Percentiles rank a stretch among this genome's conserved stretches.
Conservation (phyloP, 2,797 vertebrate species). For the Carcharodon carcharias region DNA sequence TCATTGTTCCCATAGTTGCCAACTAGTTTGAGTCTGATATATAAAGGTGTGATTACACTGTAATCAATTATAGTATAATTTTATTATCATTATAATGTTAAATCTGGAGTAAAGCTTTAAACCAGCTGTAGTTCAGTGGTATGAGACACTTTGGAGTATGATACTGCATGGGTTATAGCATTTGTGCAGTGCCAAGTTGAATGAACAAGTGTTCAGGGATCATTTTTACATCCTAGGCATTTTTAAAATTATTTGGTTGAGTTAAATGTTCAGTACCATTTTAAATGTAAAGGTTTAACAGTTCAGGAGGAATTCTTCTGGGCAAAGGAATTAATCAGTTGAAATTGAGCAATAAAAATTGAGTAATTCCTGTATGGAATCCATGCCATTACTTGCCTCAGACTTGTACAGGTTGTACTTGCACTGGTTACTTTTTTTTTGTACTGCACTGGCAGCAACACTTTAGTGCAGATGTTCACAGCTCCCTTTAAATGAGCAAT, state of each 20-base stretch:
- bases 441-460: neutral
- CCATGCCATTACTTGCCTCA: neutral
- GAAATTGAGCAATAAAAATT: neutral
- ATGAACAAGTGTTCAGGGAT: neutral
- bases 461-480: neutral
- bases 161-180: no score
- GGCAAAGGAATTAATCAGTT: neutral
- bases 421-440: neutral
- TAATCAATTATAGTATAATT: no score
- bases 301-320: neutral
- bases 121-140: neutral
- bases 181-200: neutral
- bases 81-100: neutral
- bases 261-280: neutral
- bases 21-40: neutral
- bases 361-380: neutral
- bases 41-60: neutral
- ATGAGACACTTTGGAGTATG: neutral
- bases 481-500: neutral
- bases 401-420: neutral
- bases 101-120: neutral
- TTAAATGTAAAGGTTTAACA: neutral
- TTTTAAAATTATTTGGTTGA: neutral
- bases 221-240: neutral
- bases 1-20: neutral